These are phyloP conservation scores for Resseliella maxima DNA, from an alignment of 2,888 invertebrate genomes.

Conservation along the genomic window DNA sequence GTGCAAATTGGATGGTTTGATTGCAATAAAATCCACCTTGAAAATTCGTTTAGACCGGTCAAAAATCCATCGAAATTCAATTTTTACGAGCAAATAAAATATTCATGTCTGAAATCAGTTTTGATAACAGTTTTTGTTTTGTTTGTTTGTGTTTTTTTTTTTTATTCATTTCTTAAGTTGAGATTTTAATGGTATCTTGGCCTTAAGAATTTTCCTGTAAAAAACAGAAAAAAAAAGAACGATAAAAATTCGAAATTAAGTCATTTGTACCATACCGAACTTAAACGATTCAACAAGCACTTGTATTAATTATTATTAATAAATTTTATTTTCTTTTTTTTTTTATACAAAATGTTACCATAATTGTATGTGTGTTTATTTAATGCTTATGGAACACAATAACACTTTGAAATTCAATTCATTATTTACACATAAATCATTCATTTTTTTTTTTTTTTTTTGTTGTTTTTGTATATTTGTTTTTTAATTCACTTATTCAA, in stretches of 20 bases:
- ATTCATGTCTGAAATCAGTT: not conserved
- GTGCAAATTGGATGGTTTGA: not conserved
- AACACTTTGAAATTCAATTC: not conserved
- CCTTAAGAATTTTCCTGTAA: slow-evolving; percentile 53
- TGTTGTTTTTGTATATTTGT: not conserved
- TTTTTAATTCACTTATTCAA: not conserved
- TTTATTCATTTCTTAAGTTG: not conserved
- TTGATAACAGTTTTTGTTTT: not conserved
- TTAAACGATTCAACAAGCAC: not conserved
- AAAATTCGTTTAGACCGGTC: no score
- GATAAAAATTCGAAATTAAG: slow-evolving; percentile 30
- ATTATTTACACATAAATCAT: not conserved
- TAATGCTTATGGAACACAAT: not conserved
- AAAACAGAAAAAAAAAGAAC: not conserved
- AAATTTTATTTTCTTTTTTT: not conserved
- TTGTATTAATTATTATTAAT: no score
- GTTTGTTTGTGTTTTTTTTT: not conserved
- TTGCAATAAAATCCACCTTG: no score
- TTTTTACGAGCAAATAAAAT: not conserved
- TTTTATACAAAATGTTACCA: not conserved
- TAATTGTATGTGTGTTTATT: not conserved
- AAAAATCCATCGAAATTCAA: no score
- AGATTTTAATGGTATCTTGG: slow-evolving; percentile 54
- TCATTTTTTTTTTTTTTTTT: not conserved
- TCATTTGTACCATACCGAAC: slow-evolving; percentile 13